A percentile compares a stretch with the other conserved stretches of the same genome.
These are phyloP conservation scores for Lasioglossum pauxillum DNA, from an alignment of 2,888 invertebrate species.

Conservation along the genomic window DNA sequence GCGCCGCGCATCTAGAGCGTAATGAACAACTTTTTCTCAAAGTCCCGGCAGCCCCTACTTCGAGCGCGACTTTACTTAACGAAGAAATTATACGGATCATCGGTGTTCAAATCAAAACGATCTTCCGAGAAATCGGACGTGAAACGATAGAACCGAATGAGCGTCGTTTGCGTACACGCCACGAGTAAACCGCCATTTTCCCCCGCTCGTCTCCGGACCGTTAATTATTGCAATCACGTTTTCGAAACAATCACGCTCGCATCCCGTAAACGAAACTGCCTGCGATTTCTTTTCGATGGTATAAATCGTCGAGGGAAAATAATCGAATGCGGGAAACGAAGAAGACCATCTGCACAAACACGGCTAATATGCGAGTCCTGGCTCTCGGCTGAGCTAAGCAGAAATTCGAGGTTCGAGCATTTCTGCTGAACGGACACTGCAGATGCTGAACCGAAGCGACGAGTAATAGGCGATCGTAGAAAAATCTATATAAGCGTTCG, in stretches of 20 bases:
- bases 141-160: background rate
- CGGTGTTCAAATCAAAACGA: background rate
- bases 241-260: background rate
- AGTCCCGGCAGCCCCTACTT: background rate
- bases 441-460: background rate
- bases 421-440: background rate
- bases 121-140: background rate
- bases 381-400: background rate
- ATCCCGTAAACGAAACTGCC: background rate
- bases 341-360: background rate
- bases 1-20: background rate
- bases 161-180: background rate
- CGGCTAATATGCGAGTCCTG: background rate
- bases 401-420: constrained; percentile 12
- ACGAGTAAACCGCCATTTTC: constrained; percentile 12
- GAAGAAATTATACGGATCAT: background rate
- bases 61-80: background rate
- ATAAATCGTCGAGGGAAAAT: background rate
- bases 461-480: background rate
- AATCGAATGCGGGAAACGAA: background rate
- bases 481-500: background rate
- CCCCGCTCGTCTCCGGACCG: background rate
- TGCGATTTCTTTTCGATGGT: background rate
- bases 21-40: background rate
- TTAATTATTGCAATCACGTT: constrained; percentile 3